Percentiles rank a stretch among this genome's conserved stretches.
Conservation (phyloP, 2,113 vertebrate genomes). For the Typhlomys cinereus region DNA sequence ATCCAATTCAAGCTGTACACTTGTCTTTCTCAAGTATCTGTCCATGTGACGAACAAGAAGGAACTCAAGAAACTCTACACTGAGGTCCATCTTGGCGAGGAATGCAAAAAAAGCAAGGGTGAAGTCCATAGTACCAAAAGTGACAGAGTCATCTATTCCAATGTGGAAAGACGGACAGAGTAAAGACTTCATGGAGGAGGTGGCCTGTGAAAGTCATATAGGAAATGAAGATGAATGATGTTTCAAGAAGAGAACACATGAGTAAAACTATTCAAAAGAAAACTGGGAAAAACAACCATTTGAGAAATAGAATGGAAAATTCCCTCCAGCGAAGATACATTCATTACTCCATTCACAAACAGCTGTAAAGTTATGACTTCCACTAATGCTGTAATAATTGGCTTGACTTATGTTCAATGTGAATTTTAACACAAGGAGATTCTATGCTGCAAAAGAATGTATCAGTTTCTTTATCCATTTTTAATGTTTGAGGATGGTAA, state of each 20-base stretch:
- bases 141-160: background rate
- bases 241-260: background rate
- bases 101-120: background rate
- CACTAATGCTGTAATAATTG: slow-evolving; percentile 16
- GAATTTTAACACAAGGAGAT: slow-evolving; percentile 56
- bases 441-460: slow-evolving; percentile 36
- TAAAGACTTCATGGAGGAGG: background rate
- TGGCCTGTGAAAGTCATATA: background rate
- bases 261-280: slow-evolving; percentile 35
- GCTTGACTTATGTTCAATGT: slow-evolving; percentile 3
- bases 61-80: background rate
- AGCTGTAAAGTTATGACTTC: slow-evolving; percentile 42
- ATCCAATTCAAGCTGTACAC: background rate
- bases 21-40: background rate
- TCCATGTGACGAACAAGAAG: background rate
- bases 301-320: background rate
- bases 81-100: background rate
- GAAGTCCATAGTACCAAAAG: background rate
- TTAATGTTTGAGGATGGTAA: background rate
- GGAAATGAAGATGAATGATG: background rate
- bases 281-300: background rate
- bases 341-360: slow-evolving; percentile 37
- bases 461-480: slow-evolving; percentile 14
- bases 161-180: background rate
- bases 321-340: background rate